phyloP scores from a whole-genome alignment of 1,140 invertebrate genomes.

The Hyles euphorbiae region DNA sequence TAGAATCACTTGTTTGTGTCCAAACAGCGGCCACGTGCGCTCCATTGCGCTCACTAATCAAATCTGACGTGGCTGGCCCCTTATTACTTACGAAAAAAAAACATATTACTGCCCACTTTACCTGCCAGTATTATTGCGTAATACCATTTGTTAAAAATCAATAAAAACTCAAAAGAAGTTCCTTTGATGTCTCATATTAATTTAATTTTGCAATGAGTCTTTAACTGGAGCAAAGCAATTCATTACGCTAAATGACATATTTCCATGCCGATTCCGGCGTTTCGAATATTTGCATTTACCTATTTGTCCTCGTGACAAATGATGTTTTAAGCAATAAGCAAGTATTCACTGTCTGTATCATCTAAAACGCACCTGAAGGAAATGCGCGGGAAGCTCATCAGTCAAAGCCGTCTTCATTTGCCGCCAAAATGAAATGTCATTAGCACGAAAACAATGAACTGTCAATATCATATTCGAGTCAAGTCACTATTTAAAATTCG shows the following conservation, averaged over 20 bases:
- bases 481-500: constrained; percentile 19
- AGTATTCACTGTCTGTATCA: background rate
- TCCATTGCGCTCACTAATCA: constrained; percentile 34
- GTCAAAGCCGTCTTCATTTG: constrained; percentile 57
- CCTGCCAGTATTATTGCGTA: background rate
- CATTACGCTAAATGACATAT: constrained; percentile 47
- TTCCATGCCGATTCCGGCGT: constrained; percentile 19
- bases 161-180: constrained; percentile 6
- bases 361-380: constrained; percentile 59
- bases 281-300: constrained; percentile 12
- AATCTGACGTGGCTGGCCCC: constrained; percentile 38
- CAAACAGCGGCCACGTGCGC: constrained; percentile 38
- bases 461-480: background rate
- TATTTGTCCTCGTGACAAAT: background rate
- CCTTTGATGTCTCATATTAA: constrained; percentile 38
- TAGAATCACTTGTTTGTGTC: constrained; percentile 33
- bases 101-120: constrained; percentile 14
- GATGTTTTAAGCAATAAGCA: background rate
- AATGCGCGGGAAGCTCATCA: constrained; percentile 65
- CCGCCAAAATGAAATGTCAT: constrained; percentile 52
- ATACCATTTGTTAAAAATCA: constrained; percentile 11
- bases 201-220: constrained; percentile 39
- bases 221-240: constrained; percentile 44
- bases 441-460: constrained; percentile 21
- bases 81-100: constrained; percentile 21